A percentile compares a stretch with the other conserved stretches of the same genome.
Evolutionary conservation across 2,888 invertebrate genomes (phyloP).

Genomic region (Thymelicus acteon): DNA sequence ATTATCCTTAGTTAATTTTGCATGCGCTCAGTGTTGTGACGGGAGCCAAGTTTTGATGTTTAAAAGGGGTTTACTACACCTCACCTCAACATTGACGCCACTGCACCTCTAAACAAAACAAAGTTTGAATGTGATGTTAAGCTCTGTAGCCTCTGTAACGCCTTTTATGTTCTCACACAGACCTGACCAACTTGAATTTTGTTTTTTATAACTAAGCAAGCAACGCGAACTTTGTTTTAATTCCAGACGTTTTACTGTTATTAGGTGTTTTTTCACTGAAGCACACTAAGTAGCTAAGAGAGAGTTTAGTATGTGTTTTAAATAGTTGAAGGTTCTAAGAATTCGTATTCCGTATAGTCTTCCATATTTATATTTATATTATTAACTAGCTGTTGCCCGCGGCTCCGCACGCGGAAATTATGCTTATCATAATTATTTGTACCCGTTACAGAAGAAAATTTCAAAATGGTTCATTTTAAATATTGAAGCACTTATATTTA

Average conservation of each 20-base stretch:
- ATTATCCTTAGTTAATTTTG: conserved; percentile 64
- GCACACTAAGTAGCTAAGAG: background rate
- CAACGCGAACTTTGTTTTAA: conserved; percentile 10
- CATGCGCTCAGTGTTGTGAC: conserved; percentile 53
- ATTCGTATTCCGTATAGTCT: no score
- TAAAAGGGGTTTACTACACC: conserved; percentile 41
- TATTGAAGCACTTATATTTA: no score
- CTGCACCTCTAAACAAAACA: conserved; percentile 15
- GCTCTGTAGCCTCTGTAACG: conserved; percentile 10
- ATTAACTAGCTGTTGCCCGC: no score
- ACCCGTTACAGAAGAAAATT: no score
- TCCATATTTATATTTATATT: no score
- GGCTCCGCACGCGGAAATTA: no score
- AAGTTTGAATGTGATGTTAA: conserved; percentile 19
- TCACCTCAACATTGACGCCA: conserved; percentile 8
- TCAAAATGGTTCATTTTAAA: no score
- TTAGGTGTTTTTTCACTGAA: background rate
- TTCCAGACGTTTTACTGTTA: background rate
- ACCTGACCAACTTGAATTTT: background rate
- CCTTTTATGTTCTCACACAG: conserved; percentile 11
- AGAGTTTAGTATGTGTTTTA: background rate
- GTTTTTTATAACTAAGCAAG: background rate
- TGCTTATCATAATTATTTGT: no score
- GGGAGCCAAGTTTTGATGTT: conserved; percentile 53
- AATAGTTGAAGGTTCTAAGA: background rate